Percentiles rank a stretch among this genome's conserved stretches.
Evolutionary conservation across 2,888 invertebrate genomes (phyloP).

Genomic region (Ischnura elegans): DNA sequence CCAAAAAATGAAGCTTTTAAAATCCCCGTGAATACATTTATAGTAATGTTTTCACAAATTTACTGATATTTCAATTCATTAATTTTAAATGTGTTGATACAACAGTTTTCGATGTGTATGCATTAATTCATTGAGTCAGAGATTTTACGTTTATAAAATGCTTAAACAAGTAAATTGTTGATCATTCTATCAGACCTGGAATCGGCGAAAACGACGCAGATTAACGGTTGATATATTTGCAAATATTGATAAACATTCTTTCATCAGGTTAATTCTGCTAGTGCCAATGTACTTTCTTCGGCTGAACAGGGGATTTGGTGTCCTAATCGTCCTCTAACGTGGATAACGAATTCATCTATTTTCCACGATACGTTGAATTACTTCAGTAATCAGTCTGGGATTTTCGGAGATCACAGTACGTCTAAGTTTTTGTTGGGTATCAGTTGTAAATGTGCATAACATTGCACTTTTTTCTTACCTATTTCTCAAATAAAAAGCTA

Average conservation of each 20-base stretch:
- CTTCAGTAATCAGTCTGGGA: neutral
- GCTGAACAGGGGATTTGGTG: neutral
- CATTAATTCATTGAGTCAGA: neutral
- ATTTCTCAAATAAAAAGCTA: no score
- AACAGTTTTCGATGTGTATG: neutral
- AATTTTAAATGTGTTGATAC: neutral
- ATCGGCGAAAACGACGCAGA: neutral
- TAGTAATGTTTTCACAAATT: no score
- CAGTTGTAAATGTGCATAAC: no score
- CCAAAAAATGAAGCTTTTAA: no score
- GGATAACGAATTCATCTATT: slow-evolving; percentile 25
- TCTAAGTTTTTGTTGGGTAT: neutral
- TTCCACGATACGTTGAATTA: neutral
- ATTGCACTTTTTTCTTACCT: no score
- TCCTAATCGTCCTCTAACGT: slow-evolving; percentile 43
- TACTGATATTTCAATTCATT: no score
- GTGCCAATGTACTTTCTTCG: neutral
- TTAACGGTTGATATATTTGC: neutral
- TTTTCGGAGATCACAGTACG: slow-evolving; percentile 4
- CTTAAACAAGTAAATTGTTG: neutral
- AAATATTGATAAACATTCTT: neutral
- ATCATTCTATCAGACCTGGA: neutral
- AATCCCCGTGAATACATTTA: no score
- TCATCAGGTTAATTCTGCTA: neutral
- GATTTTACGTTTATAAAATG: neutral